Conservation (phyloP, 2,797 vertebrate species). For the Hozukius guyotensis region DNA sequence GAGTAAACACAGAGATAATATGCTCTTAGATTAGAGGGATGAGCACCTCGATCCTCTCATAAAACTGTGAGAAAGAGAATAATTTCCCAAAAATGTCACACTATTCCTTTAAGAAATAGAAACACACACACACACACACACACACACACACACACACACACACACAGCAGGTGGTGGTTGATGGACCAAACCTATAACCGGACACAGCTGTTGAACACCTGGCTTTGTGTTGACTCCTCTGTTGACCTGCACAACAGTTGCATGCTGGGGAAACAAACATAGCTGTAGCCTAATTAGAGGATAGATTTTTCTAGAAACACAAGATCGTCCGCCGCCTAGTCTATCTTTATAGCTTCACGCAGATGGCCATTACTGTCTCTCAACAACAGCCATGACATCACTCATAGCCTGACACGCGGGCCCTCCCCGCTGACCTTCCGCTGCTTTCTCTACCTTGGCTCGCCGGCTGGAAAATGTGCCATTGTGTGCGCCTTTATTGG, state of each 20-base stretch:
- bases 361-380: constrained; percentile 32
- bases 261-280: constrained; percentile 35
- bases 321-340: background rate
- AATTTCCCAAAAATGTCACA: background rate
- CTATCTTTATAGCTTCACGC: constrained; percentile 26
- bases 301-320: constrained; percentile 27
- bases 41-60: background rate
- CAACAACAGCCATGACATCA: constrained; percentile 21
- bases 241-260: constrained; percentile 58
- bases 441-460: constrained; percentile 22
- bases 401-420: constrained; percentile 14
- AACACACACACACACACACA: constrained; percentile 7
- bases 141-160: background rate
- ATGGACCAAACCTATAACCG: constrained; percentile 5
- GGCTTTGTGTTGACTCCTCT: constrained; percentile 61
- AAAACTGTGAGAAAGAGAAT: background rate
- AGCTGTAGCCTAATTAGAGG: constrained; percentile 50
- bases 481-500: constrained; percentile 61
- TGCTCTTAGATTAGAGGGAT: constrained; percentile 14
- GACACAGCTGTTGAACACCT: constrained; percentile 79
- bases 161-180: constrained; percentile 43
- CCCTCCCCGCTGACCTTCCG: constrained; percentile 38
- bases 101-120: background rate
- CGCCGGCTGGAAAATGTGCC: constrained; percentile 44
- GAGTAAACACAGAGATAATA: constrained; percentile 59